Conservation (phyloP, 1,140 invertebrate species). For the Homalodisca vitripennis region DNA sequence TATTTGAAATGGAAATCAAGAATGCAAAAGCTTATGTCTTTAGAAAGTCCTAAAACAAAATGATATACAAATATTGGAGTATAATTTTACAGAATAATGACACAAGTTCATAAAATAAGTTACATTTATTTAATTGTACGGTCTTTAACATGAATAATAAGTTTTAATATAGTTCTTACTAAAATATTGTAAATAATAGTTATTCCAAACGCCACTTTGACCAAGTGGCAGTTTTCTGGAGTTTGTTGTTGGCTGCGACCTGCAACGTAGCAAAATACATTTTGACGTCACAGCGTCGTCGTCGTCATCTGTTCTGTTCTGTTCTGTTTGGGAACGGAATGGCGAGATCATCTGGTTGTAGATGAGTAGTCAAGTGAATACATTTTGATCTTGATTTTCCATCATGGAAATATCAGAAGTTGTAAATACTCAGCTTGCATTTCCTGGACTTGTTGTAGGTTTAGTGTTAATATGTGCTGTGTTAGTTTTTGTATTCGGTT, state of each 20-base stretch:
- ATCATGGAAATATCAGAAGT: slow-evolving; percentile 34
- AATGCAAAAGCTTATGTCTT: no score
- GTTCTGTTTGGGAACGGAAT: not conserved
- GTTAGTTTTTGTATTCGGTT: slow-evolving; percentile 69
- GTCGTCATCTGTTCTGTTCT: slow-evolving; percentile 17
- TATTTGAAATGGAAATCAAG: no score
- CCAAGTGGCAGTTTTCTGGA: not conserved
- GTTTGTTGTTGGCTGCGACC: slow-evolving; percentile 7
- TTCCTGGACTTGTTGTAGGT: slow-evolving; percentile 62
- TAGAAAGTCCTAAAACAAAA: no score
- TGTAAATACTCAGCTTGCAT: slow-evolving; percentile 53
- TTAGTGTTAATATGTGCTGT: slow-evolving; percentile 50
- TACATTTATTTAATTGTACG: no score
- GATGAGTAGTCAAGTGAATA: slow-evolving; percentile 1
- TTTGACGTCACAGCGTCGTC: slow-evolving; percentile 23
- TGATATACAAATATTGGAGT: no score
- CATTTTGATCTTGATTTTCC: not conserved
- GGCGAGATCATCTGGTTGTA: slow-evolving; percentile 14
- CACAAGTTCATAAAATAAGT: no score
- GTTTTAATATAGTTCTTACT: no score
- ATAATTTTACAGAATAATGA: no score
- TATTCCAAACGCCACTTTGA: not conserved
- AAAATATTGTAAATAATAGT: no score
- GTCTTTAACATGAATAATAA: no score
- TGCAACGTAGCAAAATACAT: slow-evolving; percentile 13